Evolutionary conservation across 2,113 vertebrate genomes (phyloP).

Genomic region (Rhadina sibilatrix): DNA sequence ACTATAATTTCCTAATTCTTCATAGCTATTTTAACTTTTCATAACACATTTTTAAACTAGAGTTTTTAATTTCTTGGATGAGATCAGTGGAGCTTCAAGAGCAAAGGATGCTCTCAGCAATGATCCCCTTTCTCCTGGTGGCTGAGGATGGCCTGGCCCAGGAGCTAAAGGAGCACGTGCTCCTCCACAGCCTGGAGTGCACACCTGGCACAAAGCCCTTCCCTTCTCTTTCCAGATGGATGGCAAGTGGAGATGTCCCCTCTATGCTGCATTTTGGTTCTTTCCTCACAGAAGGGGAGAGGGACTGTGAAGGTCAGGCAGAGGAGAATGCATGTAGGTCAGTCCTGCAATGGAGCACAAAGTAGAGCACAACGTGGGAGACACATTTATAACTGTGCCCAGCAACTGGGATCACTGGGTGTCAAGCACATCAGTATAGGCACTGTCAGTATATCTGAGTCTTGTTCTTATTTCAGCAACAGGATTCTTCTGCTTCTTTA

Average conservation of each 20-base stretch:
- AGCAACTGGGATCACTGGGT: not conserved
- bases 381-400: not conserved
- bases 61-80: not conserved
- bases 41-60: not conserved
- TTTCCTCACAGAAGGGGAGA: not conserved
- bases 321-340: not conserved
- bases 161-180: not conserved
- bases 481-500: not conserved
- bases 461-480: not conserved
- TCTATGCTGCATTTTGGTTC: not conserved
- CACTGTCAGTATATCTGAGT: not conserved
- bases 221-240: not conserved
- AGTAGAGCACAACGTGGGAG: not conserved
- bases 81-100: not conserved
- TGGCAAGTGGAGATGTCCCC: not conserved
- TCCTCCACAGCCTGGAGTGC: not conserved
- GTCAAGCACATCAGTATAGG: accelerated
- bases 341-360: not conserved
- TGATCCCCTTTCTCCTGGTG: not conserved
- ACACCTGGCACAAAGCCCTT: not conserved
- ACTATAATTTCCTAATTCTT: not conserved
- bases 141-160: not conserved
- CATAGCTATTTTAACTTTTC: not conserved
- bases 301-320: not conserved
- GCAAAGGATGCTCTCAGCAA: not conserved